Conservation (phyloP, 2,113 vertebrate genomes). For the Ictidomys tridecemlineatus region DNA sequence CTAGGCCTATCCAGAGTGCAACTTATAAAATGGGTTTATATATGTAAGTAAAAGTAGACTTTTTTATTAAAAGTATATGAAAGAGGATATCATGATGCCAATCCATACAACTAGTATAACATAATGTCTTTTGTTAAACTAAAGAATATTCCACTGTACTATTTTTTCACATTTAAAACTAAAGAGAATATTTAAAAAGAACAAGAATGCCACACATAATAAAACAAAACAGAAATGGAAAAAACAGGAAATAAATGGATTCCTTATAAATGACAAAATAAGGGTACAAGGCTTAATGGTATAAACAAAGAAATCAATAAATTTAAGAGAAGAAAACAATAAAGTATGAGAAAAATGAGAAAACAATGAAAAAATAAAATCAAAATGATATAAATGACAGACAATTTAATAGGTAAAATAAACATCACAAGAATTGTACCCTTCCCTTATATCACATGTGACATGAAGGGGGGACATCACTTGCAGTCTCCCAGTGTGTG, state of each 20-base stretch:
- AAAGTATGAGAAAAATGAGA: conserved; percentile 23
- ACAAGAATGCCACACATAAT: not conserved
- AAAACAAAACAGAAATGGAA: not conserved
- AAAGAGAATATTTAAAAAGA: not conserved
- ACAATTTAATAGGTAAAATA: not conserved
- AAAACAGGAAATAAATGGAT: not conserved
- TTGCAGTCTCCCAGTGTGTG: not conserved
- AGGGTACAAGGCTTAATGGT: not conserved
- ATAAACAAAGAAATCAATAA: conserved; percentile 25
- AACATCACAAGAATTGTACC: not conserved
- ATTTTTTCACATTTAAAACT: not conserved
- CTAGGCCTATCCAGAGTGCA: not conserved
- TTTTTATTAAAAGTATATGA: not conserved
- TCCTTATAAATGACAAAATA: conserved; percentile 25
- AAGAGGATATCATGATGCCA: not conserved
- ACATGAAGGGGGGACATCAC: not conserved
- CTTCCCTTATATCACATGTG: accelerated
- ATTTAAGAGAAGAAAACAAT: conserved; percentile 1
- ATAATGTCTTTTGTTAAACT: not conserved
- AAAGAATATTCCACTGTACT: not conserved
- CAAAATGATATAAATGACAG: not conserved
- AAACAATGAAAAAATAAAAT: not conserved
- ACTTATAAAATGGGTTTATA: not conserved
- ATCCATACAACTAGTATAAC: not conserved
- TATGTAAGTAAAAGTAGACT: not conserved